Evolutionary conservation across 2,113 vertebrate species (phyloP), one percentile per base, ranked within the genome.

Genomic region (Daphoenositta chrysoptera): DNA sequence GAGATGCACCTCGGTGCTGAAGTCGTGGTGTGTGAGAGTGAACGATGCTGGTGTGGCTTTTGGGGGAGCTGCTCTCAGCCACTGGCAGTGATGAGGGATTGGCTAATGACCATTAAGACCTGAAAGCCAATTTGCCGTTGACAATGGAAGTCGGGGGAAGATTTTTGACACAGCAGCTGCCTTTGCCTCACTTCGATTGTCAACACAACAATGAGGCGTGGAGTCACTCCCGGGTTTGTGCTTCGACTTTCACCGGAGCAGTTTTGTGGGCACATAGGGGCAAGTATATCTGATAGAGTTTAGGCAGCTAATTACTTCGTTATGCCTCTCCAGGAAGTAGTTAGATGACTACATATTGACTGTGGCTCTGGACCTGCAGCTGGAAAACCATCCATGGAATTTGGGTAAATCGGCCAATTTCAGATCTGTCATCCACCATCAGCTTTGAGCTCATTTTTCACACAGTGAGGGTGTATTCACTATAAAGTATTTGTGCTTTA

Each of bases 1-100:
- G 96, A 96, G 97, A 77, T 79, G 79, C 90, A 86, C 80, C 83
- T 95, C 21, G 1, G 53, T 78, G 89, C 68, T 66, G 89, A 96
- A 97, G 93, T 79, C 93, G 17, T 18, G 44, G 87, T 40, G 79
- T 69, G 61, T 89, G 89, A 80, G 87, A 90, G 75, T 17, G 71
- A 90, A 19, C 13, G 63, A 80, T 92, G 50, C 86, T 79, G 39
- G 31, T 4, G 8, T 72, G 73, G 83, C 84, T 80, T 61, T 85
- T 79, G 70, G 87, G 64, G 60, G 86, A 71, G 68, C 79, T 50
- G 60, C 24, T 45, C 66, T 86, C 68, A 75, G 4, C 35, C 60
- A 2, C 35, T 40, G n/a, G 53, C 13, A 40, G 33, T 39, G n/a
- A 37, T 14, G n/a, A 42, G 65, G 54, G 70, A 28, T 10, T 80